Base-by-base conservation (phyloP, 2,113 vertebrate species). In the Dasypus novemcinctus region DNA sequence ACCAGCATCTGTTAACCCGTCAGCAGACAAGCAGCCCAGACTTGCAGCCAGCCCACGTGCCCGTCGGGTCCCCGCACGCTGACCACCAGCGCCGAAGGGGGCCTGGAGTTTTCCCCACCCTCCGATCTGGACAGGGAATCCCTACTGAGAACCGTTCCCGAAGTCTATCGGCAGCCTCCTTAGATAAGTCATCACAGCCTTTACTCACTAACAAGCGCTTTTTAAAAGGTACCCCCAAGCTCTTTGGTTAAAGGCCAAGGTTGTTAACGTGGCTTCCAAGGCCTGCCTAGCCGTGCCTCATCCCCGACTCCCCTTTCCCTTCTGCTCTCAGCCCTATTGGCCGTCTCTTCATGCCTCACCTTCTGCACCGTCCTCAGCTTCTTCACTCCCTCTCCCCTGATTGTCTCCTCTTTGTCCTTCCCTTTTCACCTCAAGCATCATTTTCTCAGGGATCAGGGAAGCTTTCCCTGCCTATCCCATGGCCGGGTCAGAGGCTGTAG, bases 1-100 rank as follows among this genome's bases (percentile, higher is more conserved):
- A 94, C 93, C 87, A 14, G 89, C 80, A 96, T 95, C 90, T 38
- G 85, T 97, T 96, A 96, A 46, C 75, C 49, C 93, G 61, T 93
- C 84, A 90, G 11, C 49, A 76, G 38, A 90, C 86, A 91, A 75
- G 94, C 7, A 81, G 76, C 46, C 43, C 15, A 41, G 74, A 61
- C 57, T 59, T 57, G 43, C 41, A 64, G 78, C 95, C 57, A 31
- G 74, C 33, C 82, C 68, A 4, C n/a, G 87, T 72, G 46, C 14
- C 87, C 43, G 52, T 61, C 21, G 10, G 31, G 1, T 57, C 29
- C 86, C 63, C 33, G 33, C 57, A 41, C 29, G 23, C n/a, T 33
- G 52, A 4, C 71, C 72, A 31, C 36, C 31, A 33, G 21, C 20
- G 25, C 25, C 6, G 3, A 59, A 33, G 46, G 38, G 23, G 4